phyloP scores from a whole-genome alignment of 2,888 invertebrate genomes.

The Camponotus fellah region DNA sequence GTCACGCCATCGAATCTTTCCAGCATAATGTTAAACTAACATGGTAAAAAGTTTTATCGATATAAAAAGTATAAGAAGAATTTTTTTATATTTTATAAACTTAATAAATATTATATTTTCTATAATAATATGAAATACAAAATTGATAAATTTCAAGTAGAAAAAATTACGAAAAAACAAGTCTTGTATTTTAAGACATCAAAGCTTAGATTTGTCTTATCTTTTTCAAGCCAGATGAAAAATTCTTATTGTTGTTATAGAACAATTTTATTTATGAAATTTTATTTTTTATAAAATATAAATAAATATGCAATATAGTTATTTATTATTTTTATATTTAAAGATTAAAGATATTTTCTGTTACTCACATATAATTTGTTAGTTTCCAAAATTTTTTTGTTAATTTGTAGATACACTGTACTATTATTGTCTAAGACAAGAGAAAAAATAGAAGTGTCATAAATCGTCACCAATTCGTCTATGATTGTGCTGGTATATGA shows the following conservation, averaged over 20 bases:
- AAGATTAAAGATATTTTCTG: not conserved
- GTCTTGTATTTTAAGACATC: not conserved
- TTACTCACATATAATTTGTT: constrained; percentile 50
- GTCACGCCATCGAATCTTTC: constrained; percentile 61
- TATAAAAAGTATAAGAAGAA: not conserved
- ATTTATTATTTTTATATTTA: not conserved
- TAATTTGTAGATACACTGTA: constrained; percentile 48
- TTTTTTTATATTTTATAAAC: not conserved
- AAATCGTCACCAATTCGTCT: constrained; percentile 20
- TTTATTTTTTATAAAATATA: constrained; percentile 1
- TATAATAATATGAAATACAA: not conserved
- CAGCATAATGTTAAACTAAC: constrained; percentile 29
- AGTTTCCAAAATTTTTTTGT: constrained; percentile 26
- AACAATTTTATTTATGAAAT: not conserved
- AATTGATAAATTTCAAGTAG: not conserved
- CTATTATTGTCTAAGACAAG: constrained; percentile 43
- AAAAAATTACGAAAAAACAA: not conserved
- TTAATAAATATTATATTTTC: not conserved
- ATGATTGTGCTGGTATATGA: constrained; percentile 9
- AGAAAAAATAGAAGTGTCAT: constrained; percentile 46
- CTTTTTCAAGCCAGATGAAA: not conserved
- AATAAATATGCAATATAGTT: not conserved
- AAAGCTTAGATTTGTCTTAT: not conserved
- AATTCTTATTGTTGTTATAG: not conserved
- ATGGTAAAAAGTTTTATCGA: not conserved